Base-by-base conservation (phyloP, 2,113 vertebrate genomes). In the Takifugu bimaculatus region DNA sequence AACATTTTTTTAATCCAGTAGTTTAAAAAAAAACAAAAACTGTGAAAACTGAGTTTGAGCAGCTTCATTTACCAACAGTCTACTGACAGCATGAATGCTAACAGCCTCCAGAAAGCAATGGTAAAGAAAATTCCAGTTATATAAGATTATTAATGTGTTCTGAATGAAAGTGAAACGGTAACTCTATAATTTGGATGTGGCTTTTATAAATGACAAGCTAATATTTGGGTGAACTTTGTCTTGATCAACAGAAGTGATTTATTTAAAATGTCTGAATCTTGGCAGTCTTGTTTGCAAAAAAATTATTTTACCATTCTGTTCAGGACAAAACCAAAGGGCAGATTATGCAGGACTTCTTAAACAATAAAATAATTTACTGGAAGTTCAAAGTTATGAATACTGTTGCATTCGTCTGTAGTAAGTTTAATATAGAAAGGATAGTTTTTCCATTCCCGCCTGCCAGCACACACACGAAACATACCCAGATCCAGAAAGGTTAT, bases 401-500 rank as follows among this genome's bases (percentile, higher is more conserved):
- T 9, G 1, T 45, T 50, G 12, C 6, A n/a, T 65, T 28, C 4
- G 35, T 39, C 5, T 28, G 6, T n/a, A 14, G 28, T 20, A 56
- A 50, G 25, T 26, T 57, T 53, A n/a, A 50, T 27, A 28, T 35
- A 54, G 26, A 0, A 14, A 43, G 20, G 26, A 57, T 25, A 49
- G 42, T 57, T 65, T 43, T 53, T 20, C 53, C 50, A 60, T 25
- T 51, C 53, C 43, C 27, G 4, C 26, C 25, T 28, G n/a, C 14
- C 35, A 4, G 43, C 27, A 26, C 29, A 27, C 13, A 29, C 26
- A 11, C 13, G 4, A 13, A 51, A 25, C 44, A 43, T 61, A 54
- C 51, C 51, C 60, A 50, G 54, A 74, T 62, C 66, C 54, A 65
- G 77, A 68, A 5, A 10, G 59, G 61, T 75, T 83, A 85, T 80